Evolutionary conservation across 2,797 vertebrate genomes (phyloP).

Genomic region (Lemur catta): DNA sequence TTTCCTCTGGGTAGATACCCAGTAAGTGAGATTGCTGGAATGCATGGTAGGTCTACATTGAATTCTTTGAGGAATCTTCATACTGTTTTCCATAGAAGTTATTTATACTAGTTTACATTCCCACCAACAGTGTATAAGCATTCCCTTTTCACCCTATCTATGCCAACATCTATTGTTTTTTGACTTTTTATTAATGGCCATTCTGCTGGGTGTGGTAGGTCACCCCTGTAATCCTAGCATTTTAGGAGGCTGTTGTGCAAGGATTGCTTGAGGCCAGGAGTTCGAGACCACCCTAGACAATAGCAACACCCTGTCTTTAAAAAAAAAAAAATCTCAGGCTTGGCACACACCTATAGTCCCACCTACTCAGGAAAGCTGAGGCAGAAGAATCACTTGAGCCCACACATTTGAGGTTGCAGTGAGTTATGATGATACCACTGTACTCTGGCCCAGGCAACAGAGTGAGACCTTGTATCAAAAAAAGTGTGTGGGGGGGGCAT

Average conservation of each 20-base stretch:
- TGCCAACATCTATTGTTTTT: background rate
- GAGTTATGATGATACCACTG: background rate
- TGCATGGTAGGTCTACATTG: background rate
- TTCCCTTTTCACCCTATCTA: background rate
- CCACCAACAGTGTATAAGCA: background rate
- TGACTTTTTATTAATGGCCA: background rate
- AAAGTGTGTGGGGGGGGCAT: accelerated
- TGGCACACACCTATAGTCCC: background rate
- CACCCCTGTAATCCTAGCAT: too few species aligned
- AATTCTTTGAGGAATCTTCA: background rate
- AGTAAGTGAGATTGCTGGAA: background rate
- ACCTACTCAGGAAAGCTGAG: background rate
- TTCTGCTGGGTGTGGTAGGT: too few species aligned
- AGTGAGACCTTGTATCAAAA: background rate
- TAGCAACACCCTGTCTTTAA: background rate
- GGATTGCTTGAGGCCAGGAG: background rate
- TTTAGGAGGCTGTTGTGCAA: too few species aligned
- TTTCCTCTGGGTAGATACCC: background rate
- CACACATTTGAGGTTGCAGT: background rate
- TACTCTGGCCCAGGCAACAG: background rate
- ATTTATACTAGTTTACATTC: background rate
- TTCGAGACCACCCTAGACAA: background rate
- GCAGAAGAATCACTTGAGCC: background rate
- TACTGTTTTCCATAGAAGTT: background rate
- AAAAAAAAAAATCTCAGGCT: background rate